These are phyloP conservation scores for Drosophila meridionalis DNA, from an alignment of 2,888 invertebrate genomes.

Conservation along the genomic window DNA sequence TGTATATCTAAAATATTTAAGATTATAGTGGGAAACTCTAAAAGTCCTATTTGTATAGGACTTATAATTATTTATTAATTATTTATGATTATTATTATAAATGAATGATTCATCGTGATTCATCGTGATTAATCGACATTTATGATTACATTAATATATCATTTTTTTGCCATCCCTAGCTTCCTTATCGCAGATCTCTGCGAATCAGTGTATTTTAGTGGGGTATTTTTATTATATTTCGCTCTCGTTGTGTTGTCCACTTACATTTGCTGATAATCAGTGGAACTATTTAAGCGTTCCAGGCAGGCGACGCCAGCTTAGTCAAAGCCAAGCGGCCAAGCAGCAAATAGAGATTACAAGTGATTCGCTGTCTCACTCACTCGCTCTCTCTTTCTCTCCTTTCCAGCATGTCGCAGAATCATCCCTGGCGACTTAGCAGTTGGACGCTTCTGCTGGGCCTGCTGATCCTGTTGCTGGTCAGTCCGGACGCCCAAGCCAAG, in stretches of 20 bases:
- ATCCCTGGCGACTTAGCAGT: constrained; percentile 44
- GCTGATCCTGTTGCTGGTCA: constrained; percentile 54
- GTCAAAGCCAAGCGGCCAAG: constrained; percentile 26
- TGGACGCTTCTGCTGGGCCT: constrained; percentile 42
- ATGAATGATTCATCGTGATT: background rate
- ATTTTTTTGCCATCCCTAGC: constrained; percentile 21
- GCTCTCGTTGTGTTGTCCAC: background rate
- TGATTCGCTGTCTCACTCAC: background rate
- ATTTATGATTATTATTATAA: background rate
- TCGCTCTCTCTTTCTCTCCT: background rate
- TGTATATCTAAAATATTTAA: no score
- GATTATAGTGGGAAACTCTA: no score
- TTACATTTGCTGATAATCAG: constrained; percentile 27
- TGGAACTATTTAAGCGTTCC: constrained; percentile 30
- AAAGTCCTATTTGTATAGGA: no score
- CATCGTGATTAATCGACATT: background rate
- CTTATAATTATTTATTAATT: no score
- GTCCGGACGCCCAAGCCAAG: constrained; percentile 65
- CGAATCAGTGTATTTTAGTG: background rate
- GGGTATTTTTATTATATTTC: background rate
- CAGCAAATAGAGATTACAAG: background rate
- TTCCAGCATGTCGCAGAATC: constrained; percentile 54
- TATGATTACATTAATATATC: background rate
- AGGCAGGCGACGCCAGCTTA: constrained; percentile 17
- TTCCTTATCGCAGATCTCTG: constrained; percentile 24